Percentiles rank a stretch among this genome's conserved stretches.
Conservation (phyloP, 2,113 vertebrate genomes). For the Psettodes erumei region DNA sequence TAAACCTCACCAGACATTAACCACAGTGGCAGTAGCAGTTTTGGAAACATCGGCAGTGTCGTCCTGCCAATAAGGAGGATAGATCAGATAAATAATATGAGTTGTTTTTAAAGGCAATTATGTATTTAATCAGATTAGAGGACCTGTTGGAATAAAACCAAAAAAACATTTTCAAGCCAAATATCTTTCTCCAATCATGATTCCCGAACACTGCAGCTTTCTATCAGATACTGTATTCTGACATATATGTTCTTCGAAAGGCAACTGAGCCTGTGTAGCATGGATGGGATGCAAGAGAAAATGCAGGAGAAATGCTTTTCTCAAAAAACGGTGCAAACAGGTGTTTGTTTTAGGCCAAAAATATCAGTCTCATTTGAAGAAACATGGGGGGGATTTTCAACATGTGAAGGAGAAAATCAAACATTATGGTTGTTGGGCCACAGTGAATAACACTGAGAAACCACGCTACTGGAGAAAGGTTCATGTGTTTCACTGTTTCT, state of each 20-base stretch:
- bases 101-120: neutral
- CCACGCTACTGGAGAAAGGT: neutral
- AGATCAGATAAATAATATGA: neutral
- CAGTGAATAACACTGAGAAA: conserved; percentile 1
- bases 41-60: neutral
- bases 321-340: neutral
- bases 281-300: neutral
- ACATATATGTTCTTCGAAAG: neutral
- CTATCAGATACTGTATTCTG: neutral
- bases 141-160: neutral
- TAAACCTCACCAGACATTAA: neutral
- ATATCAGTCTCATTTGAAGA: neutral
- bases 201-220: neutral
- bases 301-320: neutral
- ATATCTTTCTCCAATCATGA: neutral
- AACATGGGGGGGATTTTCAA: neutral
- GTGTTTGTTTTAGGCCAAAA: neutral
- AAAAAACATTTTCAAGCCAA: neutral
- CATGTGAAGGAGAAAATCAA: neutral
- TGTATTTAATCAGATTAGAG: neutral
- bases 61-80: neutral
- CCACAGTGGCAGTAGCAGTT: neutral
- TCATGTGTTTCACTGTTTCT: conserved; percentile 14
- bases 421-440: neutral
- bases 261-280: neutral